Percentiles rank a stretch among this genome's conserved stretches.
Evolutionary conservation across 2,888 invertebrate species (phyloP).

Genomic region (Agonopterix subpropinquella): DNA sequence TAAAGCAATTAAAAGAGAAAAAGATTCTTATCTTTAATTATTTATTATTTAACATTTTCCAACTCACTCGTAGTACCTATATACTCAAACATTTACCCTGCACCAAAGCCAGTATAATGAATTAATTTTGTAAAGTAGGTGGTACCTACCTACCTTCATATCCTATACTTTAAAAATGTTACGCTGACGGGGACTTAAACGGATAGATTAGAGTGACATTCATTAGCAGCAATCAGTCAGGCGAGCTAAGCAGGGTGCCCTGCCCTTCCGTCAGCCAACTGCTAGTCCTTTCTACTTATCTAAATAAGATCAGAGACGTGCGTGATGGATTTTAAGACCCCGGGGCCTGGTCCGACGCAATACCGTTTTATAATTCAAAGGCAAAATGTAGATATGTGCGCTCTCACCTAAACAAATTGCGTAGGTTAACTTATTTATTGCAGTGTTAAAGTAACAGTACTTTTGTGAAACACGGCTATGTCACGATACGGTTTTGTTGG

Average conservation of each 20-base stretch:
- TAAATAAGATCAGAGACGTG: conserved; percentile 65
- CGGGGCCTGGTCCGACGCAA: conserved; percentile 20
- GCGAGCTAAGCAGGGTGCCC: conserved; percentile 56
- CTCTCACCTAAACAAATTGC: conserved; percentile 9
- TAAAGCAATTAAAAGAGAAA: too few relatives aligned
- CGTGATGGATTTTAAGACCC: conserved; percentile 68
- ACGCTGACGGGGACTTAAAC: background rate
- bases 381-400: conserved; percentile 6
- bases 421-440: conserved; percentile 2
- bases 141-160: too few relatives aligned
- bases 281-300: conserved; percentile 42
- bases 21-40: too few relatives aligned
- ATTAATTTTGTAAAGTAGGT: too few relatives aligned
- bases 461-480: background rate
- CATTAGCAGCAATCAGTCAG: conserved; percentile 69
- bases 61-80: too few relatives aligned
- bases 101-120: too few relatives aligned
- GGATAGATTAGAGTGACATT: conserved; percentile 60
- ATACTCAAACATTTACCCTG: too few relatives aligned
- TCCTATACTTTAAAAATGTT: too few relatives aligned
- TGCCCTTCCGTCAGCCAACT: conserved; percentile 49
- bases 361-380: conserved; percentile 16
- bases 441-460: background rate
- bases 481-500: too few relatives aligned
- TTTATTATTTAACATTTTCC: too few relatives aligned